Percentiles rank a stretch among this genome's conserved stretches.
These are phyloP conservation scores for Chelonoidis abingdonii DNA, from an alignment of 2,113 vertebrate species.

Conservation along the genomic window DNA sequence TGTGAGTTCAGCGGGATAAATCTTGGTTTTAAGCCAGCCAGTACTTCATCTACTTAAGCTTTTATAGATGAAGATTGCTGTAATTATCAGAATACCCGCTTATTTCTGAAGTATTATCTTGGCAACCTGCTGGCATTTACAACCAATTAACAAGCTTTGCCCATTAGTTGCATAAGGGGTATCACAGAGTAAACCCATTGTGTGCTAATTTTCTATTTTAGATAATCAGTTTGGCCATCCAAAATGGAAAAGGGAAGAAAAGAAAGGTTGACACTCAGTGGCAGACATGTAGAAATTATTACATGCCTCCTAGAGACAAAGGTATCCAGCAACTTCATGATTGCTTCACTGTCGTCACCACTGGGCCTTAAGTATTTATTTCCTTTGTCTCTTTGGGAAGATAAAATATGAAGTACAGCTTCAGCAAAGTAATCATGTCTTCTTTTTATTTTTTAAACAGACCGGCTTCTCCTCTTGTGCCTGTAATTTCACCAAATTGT, in stretches of 20 bases:
- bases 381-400: constrained; percentile 85
- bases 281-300: constrained; percentile 85
- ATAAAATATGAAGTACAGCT: constrained; percentile 81
- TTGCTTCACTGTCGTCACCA: constrained; percentile 82
- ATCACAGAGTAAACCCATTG: constrained; percentile 88
- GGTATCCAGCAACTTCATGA: constrained; percentile 83
- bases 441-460: constrained; percentile 76
- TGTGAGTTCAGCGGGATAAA: constrained; percentile 93
- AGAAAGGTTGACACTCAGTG: constrained; percentile 88
- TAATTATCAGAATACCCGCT: constrained; percentile 99
- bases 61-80: constrained; percentile 98
- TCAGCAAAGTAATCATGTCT: constrained; percentile 83
- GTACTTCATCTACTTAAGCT: constrained; percentile 94
- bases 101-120: constrained; percentile 98
- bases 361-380: constrained; percentile 84
- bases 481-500: constrained; percentile 86
- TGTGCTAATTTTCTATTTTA: constrained; percentile 93
- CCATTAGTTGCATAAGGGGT: constrained; percentile 96
- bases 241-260: constrained; percentile 86
- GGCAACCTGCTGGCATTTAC: constrained; percentile 96
- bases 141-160: constrained; percentile 98
- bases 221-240: constrained; percentile 88
- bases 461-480: constrained; percentile 73
- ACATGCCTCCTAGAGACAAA: constrained; percentile 85
- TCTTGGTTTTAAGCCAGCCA: constrained; percentile 91